Base-by-base conservation (phyloP, 2,888 invertebrate genomes). In the Pheosia tremula region DNA sequence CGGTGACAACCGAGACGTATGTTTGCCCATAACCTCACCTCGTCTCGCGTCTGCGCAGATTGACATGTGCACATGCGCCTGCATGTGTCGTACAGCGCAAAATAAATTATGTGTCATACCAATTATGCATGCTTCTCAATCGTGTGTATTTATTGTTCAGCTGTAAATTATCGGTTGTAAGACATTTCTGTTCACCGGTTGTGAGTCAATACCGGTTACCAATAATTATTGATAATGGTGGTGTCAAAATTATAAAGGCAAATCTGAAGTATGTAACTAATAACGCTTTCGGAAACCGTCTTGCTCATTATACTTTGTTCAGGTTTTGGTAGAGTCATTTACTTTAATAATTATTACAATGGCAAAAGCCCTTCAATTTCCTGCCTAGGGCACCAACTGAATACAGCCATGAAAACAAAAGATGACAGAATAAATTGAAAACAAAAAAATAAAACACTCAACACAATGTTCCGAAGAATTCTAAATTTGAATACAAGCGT, bases 401-500 rank as follows among this genome's bases (percentile, higher is more conserved):
- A 69, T 62, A 65, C 66, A 63, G 37, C 58, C 59, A 61, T 62
- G 69, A 73, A 81, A 83, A 85, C 82, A 85, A 87, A 83, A 78
- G 78, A 61, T 67, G 68, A 77, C 69, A 66, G 70, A 79, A 69
- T 36, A 52, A 36, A 52, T 36, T 37, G 52, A 36, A 74, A 78
- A 74, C 62, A 71, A 58, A 60, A 59, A 59, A 64, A 66, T 58
- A 65, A 72, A 56, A 1, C 53, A 63, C 75, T 77, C 74, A 77
- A 75, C 75, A 70, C 72, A 76, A 77, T 77, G 77, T 81, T 72
- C 75, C 71, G 70, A 68, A 70, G 80, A 77, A 81, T 83, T 89
- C 78, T 74, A 84, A 86, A 91, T 89, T 90, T 88, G 85, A 91
- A 90, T 90, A 90, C 86, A 89, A 88, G 81, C 82, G 85, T 75